phyloP scores from a whole-genome alignment of 1,140 invertebrate genomes.

The Nasonia vitripennis region DNA sequence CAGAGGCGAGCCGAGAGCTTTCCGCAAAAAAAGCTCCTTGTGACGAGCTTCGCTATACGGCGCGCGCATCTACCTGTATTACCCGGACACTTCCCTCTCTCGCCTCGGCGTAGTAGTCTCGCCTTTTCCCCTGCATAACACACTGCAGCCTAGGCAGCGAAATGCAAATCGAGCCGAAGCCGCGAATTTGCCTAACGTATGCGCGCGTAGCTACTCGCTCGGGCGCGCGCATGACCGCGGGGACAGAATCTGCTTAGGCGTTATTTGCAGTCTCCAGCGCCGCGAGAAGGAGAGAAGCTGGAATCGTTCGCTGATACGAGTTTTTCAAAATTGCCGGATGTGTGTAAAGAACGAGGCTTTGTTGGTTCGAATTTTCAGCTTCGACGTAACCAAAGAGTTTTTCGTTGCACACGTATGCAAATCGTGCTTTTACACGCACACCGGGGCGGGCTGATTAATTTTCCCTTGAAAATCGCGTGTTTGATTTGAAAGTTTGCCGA shows the following conservation, averaged over 20 bases:
- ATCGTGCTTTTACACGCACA: background rate
- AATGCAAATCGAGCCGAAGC: constrained; percentile 27
- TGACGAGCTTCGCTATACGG: background rate
- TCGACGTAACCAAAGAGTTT: too few relatives aligned
- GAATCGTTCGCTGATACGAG: background rate
- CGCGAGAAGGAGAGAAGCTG: background rate
- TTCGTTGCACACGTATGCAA: background rate
- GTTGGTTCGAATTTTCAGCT: background rate
- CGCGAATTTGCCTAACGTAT: constrained; percentile 40
- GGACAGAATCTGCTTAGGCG: constrained; percentile 23
- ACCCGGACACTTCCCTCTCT: background rate
- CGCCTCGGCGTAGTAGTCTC: background rate
- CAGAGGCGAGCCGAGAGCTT: background rate
- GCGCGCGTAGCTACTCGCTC: background rate
- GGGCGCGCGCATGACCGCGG: background rate
- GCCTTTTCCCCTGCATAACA: background rate
- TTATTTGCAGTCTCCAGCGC: constrained; percentile 15
- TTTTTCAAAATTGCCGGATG: constrained; percentile 17
- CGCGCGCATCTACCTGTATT: background rate
- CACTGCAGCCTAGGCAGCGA: background rate
- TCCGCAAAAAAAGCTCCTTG: background rate
- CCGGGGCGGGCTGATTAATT: too few relatives aligned
- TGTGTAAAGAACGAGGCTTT: background rate
- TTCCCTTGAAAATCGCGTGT: background rate
- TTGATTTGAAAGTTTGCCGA: background rate